These are phyloP conservation scores for Coregonus suidteri DNA, from an alignment of 2,797 vertebrate species.

Conservation along the genomic window DNA sequence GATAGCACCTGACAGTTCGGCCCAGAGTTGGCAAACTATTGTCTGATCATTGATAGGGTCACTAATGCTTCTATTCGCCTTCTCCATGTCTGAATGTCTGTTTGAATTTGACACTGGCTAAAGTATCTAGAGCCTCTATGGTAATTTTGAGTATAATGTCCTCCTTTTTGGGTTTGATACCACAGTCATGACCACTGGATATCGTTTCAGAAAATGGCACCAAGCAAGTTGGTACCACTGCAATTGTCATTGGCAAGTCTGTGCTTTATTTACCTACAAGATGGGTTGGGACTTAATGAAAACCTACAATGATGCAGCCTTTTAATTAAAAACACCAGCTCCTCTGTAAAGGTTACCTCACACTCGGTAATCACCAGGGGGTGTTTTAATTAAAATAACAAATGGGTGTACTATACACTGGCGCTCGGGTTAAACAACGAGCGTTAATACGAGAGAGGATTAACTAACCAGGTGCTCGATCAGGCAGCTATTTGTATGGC, in stretches of 20 bases:
- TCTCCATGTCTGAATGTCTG: neutral
- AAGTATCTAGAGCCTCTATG: neutral
- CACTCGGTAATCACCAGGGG: slow-evolving; percentile 1
- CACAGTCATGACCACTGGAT: neutral
- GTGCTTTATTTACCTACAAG: neutral
- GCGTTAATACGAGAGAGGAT: slow-evolving; percentile 1
- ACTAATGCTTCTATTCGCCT: neutral
- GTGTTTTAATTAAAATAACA: slow-evolving; percentile 23
- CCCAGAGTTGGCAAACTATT: neutral
- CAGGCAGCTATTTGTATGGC: slow-evolving; percentile 9
- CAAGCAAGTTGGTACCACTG: neutral
- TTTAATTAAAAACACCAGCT: slow-evolving; percentile 9
- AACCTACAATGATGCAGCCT: neutral
- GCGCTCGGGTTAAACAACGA: neutral
- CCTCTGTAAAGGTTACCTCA: slow-evolving; percentile 8
- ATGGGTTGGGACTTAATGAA: neutral
- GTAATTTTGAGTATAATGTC: neutral
- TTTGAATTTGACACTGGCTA: neutral
- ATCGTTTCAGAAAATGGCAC: no score
- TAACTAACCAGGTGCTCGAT: slow-evolving; percentile 14
- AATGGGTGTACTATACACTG: neutral
- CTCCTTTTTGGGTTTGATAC: neutral
- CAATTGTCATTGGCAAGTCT: neutral
- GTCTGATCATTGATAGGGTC: neutral
- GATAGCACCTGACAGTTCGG: neutral